Conservation (phyloP, 2,113 vertebrate species). For the Recurvirostra avosetta region DNA sequence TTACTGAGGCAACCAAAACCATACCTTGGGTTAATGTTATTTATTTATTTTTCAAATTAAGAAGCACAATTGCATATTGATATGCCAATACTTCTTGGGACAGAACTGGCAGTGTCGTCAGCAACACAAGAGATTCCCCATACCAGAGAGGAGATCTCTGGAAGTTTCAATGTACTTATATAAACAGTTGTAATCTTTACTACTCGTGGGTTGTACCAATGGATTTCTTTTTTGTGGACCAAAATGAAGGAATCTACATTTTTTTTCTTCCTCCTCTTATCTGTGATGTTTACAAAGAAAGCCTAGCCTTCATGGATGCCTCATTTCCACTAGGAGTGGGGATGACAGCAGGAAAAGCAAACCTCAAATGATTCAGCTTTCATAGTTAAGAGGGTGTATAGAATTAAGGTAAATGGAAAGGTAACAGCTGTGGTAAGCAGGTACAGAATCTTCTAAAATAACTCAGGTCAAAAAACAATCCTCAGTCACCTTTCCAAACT, state of each 20-base stretch:
- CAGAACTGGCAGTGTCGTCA: not conserved
- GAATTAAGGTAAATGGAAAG: not conserved
- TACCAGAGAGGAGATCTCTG: not conserved
- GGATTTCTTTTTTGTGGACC: not conserved
- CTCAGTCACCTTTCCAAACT: not conserved
- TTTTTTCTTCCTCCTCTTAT: not conserved
- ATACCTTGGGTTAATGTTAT: not conserved
- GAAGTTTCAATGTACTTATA: not conserved
- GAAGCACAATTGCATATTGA: not conserved
- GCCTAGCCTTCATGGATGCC: not conserved
- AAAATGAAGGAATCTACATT: not conserved
- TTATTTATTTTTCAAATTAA: not conserved
- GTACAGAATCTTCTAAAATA: not conserved
- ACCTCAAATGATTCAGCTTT: not conserved
- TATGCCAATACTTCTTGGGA: not conserved
- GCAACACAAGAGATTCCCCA: not conserved
- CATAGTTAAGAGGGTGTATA: rapidly evolving
- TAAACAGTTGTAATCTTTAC: not conserved
- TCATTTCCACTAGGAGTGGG: not conserved
- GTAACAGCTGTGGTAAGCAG: not conserved
- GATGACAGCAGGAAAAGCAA: not conserved
- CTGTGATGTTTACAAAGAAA: not conserved
- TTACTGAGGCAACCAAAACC: not conserved
- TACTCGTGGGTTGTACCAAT: not conserved
- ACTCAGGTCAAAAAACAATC: not conserved